phyloP scores from a whole-genome alignment of 2,113 vertebrate genomes.

The Hyaena hyaena region DNA sequence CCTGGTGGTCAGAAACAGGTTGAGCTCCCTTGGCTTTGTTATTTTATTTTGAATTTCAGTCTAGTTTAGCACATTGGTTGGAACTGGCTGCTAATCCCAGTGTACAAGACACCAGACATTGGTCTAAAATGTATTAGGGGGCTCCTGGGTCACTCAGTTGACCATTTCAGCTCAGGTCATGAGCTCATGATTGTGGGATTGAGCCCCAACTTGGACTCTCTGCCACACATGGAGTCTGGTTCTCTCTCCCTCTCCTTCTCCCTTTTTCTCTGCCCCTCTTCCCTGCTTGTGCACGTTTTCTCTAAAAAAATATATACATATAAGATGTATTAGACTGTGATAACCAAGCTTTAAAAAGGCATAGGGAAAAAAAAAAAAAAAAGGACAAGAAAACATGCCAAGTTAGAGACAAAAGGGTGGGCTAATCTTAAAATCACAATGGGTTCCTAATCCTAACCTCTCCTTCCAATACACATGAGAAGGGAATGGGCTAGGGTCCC shows the following conservation, averaged over 20 bases:
- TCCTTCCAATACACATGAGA: neutral
- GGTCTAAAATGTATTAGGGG: neutral
- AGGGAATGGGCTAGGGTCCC: neutral
- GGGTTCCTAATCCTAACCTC: neutral
- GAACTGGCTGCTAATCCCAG: neutral
- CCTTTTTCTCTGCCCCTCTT: too few relatives aligned
- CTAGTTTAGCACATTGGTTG: neutral
- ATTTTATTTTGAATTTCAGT: slow-evolving; percentile 27
- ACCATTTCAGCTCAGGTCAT: too few relatives aligned
- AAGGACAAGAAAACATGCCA: neutral
- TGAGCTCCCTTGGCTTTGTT: neutral
- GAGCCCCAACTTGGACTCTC: too few relatives aligned
- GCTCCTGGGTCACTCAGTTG: too few relatives aligned
- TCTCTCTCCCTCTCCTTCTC: too few relatives aligned
- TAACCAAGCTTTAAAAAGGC: neutral
- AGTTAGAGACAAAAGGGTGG: neutral
- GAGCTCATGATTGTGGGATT: too few relatives aligned
- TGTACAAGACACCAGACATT: neutral
- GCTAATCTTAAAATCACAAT: neutral
- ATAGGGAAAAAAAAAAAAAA: neutral
- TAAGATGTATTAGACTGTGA: neutral
- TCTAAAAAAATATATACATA: too few relatives aligned
- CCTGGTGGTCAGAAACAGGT: neutral
- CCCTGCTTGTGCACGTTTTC: too few relatives aligned
- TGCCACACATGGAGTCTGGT: too few relatives aligned